Evolutionary conservation across 1,140 invertebrate genomes (phyloP), one percentile per base, ranked within the genome.

Genomic region (Drosophila kanapiae): DNA sequence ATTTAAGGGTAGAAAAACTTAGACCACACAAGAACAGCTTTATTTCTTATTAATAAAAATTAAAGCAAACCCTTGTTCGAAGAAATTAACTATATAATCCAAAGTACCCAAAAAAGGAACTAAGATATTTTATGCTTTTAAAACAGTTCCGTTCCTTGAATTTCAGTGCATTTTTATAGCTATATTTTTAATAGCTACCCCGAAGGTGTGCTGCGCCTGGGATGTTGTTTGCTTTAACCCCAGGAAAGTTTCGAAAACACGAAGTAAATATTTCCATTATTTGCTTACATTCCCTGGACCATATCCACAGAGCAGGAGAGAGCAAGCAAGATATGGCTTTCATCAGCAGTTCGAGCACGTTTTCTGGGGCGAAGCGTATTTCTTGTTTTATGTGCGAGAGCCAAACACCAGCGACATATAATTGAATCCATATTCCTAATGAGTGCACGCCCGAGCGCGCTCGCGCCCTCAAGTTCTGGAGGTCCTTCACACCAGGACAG

Each of bases 341-440:
- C 38, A 71, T 60, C 68, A 60, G 23, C n/a, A 70, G 13, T 42
- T 72, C 67, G 68, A 27, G 70, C 67, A 72, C 70, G 67, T 72
- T 70, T 70, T 72, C 65, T 58, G 37, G 43, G n/a, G 29, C 69
- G 64, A 23, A 49, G 51, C 51, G 48, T 72, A 72, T 70, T 72
- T 72, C 51, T 72, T 70, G 65, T 72, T 70, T 70, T 70, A 70
- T 72, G 69, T 58, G 43, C 49, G 69, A 72, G 65, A 37, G 40
- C 64, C 65, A 71, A 71, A 71, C 69, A 72, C 45, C 67, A 72
- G 74, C 80, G 61, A 78, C 75, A 69, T 74, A 81, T 85, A 85
- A 87, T 86, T 86, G 79, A 87, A 86, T 86, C 75, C 57, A 86
- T 87, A 82, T 82, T 71, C 68, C 68, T 85, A 85, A 85, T 85